phyloP scores from a whole-genome alignment of 2,797 vertebrate species.

The Lepus oiostolus region DNA sequence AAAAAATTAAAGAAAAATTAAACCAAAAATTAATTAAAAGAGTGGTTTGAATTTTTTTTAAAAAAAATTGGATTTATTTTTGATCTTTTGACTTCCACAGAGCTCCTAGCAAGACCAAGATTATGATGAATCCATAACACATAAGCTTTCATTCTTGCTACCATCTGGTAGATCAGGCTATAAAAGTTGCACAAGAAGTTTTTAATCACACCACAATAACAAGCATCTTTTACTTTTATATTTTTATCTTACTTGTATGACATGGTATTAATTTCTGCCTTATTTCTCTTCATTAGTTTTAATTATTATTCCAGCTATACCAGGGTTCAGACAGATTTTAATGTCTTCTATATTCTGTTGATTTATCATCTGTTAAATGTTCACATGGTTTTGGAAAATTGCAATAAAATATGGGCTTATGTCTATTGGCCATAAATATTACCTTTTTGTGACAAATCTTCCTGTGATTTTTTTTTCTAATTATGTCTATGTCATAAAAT shows the following conservation, averaged over 20 bases:
- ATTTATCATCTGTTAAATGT: not conserved
- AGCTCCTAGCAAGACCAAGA: not conserved
- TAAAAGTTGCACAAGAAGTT: not conserved
- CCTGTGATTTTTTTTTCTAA: not conserved
- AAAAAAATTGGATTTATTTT: not conserved
- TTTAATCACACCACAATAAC: not conserved
- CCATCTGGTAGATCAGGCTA: not conserved
- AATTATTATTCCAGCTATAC: not conserved
- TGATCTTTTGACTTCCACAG: not conserved
- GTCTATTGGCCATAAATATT: not conserved
- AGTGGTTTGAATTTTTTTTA: not conserved
- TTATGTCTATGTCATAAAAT: not conserved
- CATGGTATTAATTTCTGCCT: not conserved
- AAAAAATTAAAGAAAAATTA: not conserved
- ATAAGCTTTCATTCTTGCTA: not conserved
- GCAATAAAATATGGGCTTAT: not conserved
- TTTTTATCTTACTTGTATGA: not conserved
- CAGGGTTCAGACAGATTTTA: not conserved
- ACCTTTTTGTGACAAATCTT: not conserved
- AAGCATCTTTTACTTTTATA: not conserved
- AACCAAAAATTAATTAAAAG: not conserved
- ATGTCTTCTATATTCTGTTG: not conserved
- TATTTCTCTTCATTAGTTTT: not conserved
- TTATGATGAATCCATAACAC: not conserved
- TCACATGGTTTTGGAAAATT: not conserved